Evolutionary conservation across 2,888 invertebrate species (phyloP).

Genomic region (Bibio marci): DNA sequence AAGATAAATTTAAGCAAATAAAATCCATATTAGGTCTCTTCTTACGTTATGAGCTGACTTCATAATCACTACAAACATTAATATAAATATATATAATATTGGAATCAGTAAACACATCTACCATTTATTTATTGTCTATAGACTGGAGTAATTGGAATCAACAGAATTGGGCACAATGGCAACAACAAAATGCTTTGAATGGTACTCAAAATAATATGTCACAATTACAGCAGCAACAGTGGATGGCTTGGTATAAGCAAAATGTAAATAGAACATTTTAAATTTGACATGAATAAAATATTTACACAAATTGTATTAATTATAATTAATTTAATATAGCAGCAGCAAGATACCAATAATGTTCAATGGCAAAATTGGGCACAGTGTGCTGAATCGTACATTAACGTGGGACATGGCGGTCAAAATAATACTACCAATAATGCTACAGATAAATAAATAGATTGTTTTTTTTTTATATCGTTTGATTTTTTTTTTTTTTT

Average conservation of each 20-base stretch:
- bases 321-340: not conserved
- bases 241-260: not conserved
- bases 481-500: too few species aligned
- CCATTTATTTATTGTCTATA: too few species aligned
- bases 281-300: not conserved
- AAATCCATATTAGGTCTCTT: too few species aligned
- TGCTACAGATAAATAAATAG: not conserved
- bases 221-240: not conserved
- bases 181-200: not conserved
- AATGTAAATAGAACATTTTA: not conserved
- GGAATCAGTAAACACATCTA: too few species aligned
- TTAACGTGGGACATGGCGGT: not conserved
- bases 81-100: too few species aligned
- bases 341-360: constrained; percentile 1
- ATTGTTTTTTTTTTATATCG: too few species aligned
- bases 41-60: too few species aligned
- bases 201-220: not conserved
- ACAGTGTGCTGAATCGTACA: not conserved
- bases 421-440: not conserved
- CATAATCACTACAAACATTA: too few species aligned
- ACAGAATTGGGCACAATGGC: constrained; percentile 1
- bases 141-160: constrained; percentile 1
- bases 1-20: too few species aligned
- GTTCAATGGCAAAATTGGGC: constrained; percentile 4
- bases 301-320: not conserved